Evolutionary conservation across 2,113 vertebrate genomes (phyloP).

Genomic region (Cyanoderma ruficeps): DNA sequence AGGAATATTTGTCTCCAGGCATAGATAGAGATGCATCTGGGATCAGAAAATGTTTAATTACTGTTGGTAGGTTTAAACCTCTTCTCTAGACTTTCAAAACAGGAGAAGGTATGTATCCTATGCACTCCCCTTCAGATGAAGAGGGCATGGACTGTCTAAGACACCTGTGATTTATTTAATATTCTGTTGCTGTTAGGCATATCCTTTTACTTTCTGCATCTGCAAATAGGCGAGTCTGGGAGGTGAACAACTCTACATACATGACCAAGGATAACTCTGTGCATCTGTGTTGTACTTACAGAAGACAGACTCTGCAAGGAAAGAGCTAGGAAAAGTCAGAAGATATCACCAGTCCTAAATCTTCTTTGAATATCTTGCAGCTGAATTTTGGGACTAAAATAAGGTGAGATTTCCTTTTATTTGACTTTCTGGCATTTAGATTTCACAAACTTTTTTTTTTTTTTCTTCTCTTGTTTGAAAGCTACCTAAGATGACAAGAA

Average conservation of each 20-base stretch:
- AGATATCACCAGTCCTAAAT: neutral
- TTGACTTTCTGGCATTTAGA: neutral
- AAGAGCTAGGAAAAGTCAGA: neutral
- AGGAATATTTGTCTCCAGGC: neutral
- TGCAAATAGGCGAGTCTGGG: neutral
- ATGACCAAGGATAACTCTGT: neutral
- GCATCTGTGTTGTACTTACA: neutral
- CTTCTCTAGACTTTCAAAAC: neutral
- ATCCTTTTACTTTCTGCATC: neutral
- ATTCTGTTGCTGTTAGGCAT: neutral
- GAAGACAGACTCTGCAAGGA: neutral
- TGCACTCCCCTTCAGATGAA: neutral
- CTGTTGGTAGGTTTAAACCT: neutral
- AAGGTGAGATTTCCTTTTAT: neutral
- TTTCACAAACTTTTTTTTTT: rapidly evolving
- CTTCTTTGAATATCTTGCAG: neutral
- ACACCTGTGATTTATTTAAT: neutral
- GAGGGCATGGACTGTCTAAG: neutral
- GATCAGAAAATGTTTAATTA: neutral
- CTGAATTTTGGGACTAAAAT: neutral
- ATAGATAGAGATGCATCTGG: neutral
- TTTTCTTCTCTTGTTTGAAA: neutral
- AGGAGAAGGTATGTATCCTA: neutral
- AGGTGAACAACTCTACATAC: neutral
- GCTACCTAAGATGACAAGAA: neutral